These are phyloP conservation scores for Apodemus sylvaticus DNA, from an alignment of 2,113 vertebrate genomes.

Conservation along the genomic window DNA sequence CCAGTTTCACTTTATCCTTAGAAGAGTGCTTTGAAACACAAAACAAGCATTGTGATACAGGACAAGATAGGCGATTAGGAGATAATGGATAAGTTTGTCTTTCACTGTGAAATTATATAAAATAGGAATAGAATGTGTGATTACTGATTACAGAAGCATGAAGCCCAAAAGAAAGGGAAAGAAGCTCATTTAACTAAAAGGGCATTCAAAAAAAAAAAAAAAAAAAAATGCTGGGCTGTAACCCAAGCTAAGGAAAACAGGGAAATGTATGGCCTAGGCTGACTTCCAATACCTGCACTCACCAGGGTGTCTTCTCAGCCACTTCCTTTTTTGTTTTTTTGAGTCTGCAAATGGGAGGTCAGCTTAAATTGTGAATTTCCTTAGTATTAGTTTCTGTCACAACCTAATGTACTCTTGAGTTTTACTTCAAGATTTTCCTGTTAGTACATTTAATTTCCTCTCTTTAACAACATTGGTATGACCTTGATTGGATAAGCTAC, in stretches of 20 bases:
- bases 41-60: constrained; percentile 62
- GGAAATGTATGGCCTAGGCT: constrained; percentile 79
- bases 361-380: constrained; percentile 81
- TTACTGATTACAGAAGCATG: constrained; percentile 50
- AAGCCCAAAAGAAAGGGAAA: constrained; percentile 72
- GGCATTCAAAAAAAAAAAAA: constrained; percentile 47
- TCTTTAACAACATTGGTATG: constrained; percentile 76
- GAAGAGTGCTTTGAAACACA: constrained; percentile 65
- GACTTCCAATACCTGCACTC: constrained; percentile 82
- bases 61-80: constrained; percentile 59
- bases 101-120: constrained; percentile 44
- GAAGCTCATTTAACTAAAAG: constrained; percentile 58
- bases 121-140: constrained; percentile 62
- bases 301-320: constrained; percentile 79
- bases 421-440: constrained; percentile 68
- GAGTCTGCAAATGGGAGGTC: constrained; percentile 64
- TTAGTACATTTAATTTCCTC: constrained; percentile 85
- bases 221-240: constrained; percentile 56
- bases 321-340: constrained; percentile 73
- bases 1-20: constrained; percentile 61
- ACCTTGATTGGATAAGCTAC: constrained; percentile 76
- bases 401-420: constrained; percentile 74
- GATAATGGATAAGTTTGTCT: constrained; percentile 54
- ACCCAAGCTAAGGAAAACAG: constrained; percentile 84
- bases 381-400: constrained; percentile 83